Conservation (phyloP, 1,140 invertebrate genomes). For the Drosophila prosaltans region DNA sequence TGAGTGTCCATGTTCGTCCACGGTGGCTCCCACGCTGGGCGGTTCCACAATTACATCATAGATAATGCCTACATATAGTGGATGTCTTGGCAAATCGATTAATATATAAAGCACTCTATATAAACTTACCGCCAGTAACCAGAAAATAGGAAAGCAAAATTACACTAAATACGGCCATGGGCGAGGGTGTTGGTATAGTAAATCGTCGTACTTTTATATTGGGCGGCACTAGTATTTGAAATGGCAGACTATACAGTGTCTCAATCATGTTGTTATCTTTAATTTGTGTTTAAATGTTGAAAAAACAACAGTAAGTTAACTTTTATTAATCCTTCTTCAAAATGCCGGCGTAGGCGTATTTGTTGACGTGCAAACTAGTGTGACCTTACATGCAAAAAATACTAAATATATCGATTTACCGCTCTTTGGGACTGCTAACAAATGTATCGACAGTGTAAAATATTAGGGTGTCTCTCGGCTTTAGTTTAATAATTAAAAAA, state of each 20-base stretch:
- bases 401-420: neutral
- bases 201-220: constrained; percentile 95
- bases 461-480: too few species aligned
- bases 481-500: too few species aligned
- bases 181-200: constrained; percentile 90
- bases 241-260: constrained; percentile 91
- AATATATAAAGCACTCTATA: neutral
- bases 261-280: constrained; percentile 86
- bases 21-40: constrained; percentile 98
- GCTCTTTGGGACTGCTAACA: too few species aligned
- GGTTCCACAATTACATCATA: constrained; percentile 99
- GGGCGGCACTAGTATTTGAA: constrained; percentile 93
- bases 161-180: constrained; percentile 96
- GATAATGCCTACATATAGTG: constrained; percentile 91
- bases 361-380: constrained; percentile 30
- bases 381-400: neutral
- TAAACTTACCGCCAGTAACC: constrained; percentile 95
- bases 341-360: constrained; percentile 62
- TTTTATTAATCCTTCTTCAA: neutral
- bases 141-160: constrained; percentile 98
- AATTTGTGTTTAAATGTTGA: neutral
- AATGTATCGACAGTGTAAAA: too few species aligned
- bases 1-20: constrained; percentile 97
- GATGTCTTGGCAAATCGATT: too few species aligned
- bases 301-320: neutral